phyloP scores from a whole-genome alignment of 2,797 vertebrate genomes.

The Sandelia bainsii region DNA sequence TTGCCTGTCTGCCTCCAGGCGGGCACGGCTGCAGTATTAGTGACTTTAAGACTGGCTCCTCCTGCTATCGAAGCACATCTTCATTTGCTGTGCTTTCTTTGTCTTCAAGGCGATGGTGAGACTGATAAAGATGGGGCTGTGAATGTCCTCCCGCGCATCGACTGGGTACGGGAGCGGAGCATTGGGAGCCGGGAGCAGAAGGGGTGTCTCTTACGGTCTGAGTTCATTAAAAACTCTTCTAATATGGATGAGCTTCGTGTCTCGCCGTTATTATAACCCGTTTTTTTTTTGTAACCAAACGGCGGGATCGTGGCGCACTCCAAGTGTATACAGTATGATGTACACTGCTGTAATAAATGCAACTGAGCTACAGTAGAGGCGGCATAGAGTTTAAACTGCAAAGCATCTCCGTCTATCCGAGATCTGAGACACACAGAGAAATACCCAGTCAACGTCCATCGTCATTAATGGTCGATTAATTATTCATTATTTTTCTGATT shows the following conservation, averaged over 20 bases:
- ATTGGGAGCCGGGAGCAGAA: constrained; percentile 47
- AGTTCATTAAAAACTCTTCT: constrained; percentile 70
- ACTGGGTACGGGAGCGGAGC: constrained; percentile 48
- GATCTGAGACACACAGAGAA: constrained; percentile 10
- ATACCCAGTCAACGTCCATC: not conserved
- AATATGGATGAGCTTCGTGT: constrained; percentile 52
- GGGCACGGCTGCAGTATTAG: constrained; percentile 45
- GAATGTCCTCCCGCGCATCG: constrained; percentile 55
- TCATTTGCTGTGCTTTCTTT: constrained; percentile 55
- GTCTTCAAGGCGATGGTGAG: constrained; percentile 58
- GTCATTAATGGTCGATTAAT: constrained; percentile 19
- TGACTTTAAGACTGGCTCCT: constrained; percentile 47
- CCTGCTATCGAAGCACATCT: constrained; percentile 46
- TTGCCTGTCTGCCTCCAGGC: constrained; percentile 58
- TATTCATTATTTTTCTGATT: not conserved
- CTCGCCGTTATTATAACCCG: constrained; percentile 22
- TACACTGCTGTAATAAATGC: constrained; percentile 23
- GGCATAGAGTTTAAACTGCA: constrained; percentile 38
- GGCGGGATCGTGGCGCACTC: constrained; percentile 29
- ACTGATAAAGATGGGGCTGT: constrained; percentile 54
- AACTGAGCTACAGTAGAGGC: constrained; percentile 40
- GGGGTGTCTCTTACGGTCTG: constrained; percentile 61
- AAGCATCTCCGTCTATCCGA: constrained; percentile 11
- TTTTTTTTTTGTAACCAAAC: constrained; percentile 26
- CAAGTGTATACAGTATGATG: constrained; percentile 16